Base-by-base conservation (phyloP, 2,797 vertebrate genomes). In the Hydrolagus colliei region DNA sequence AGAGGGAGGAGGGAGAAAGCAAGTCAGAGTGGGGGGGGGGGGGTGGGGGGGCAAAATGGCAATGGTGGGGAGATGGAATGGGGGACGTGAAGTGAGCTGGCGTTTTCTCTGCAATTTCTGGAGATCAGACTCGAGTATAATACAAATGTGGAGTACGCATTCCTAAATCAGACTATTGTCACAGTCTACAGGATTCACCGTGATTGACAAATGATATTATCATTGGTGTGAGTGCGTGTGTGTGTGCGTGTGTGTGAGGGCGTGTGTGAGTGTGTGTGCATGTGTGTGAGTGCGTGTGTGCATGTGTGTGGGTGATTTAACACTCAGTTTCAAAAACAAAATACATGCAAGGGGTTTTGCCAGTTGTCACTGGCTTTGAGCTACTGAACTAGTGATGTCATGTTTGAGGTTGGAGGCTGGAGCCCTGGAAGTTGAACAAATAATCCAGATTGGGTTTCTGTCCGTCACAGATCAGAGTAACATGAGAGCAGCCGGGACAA, bases 371-470 rank as follows among this genome's bases (percentile, higher is more conserved):
- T 11, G 10, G 96, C 94, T 94, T 86, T 75, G 89, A 14, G 89
- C 86, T 86, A 93, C 92, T 94, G 90, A 90, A 92, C 92, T 92
- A 90, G 92, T 93, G 92, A 94, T 94, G 93, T 95, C 92, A 92
- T 93, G 92, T 93, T 52, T 93, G 88, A 91, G 93, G 92, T 90
- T 89, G 89, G 93, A 67, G 90, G 91, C 93, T 76, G 94, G 92
- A 92, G 88, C 91, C 90, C 89, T 91, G 90, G 89, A 91, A 88
- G n/a, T 65, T 76, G 13, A 86, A 63, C 79, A 84, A 71, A 71
- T 84, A 68, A 84, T 84, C 65, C 32, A 68, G 32, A 63, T 84
- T 63, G 68, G 35, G 65, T 84, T 84, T 59, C 79, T 52, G 65
- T 84, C 20, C 79, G 63, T 20, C 79, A 84, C 65, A 84, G 65